Base-by-base conservation (phyloP, 1,140 invertebrate genomes). In the Hormaphis cornu region DNA sequence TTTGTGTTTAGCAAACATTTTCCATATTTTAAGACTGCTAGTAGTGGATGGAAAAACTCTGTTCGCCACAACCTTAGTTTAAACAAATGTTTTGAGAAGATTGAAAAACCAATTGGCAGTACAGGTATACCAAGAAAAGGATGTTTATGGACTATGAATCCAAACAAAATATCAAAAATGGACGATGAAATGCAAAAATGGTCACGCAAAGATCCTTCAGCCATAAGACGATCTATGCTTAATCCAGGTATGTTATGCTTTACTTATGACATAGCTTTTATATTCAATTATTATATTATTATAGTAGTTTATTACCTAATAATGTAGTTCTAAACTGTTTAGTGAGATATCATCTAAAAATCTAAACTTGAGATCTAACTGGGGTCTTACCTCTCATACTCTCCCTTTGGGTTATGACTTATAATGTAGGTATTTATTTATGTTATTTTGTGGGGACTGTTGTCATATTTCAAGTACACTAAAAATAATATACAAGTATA, bases 81-180 rank as follows among this genome's bases (percentile, higher is more conserved):
- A 70, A 97, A 97, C 80, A 97, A 97, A 80, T 97, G 94, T 80
- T 97, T 97, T 80, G 93, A 96, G 77, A 97, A 98, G 79, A 95
- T 97, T 69, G 94, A 97, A 75, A 95, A 95, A 75, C 89, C 91
- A 1, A 86, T 87, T 0, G 84, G 86, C n/a, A 63, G 61, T 28
- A 90, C 89, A 75, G 87, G 88, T 1, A 86, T 87, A 74, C 88
- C 89, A 77, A 82, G 89, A 69, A 91, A 91, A 79, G 89, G 94
- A 4, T 97, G 94, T 76, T 81, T 97, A 59, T 97, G 95, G 95
- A 93, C 93, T 1, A 91, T 97, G 82, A 96, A 96, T 81, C 93
- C 93, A 0, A 87, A 87, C 16, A 96, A 96, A 78, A 86, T 95
- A 18, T 85, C 86, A 24, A 97, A 97, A 81, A 95, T 98, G 93